Base-by-base conservation (phyloP, 2,888 invertebrate species). In the Habroteleia sp. region DNA sequence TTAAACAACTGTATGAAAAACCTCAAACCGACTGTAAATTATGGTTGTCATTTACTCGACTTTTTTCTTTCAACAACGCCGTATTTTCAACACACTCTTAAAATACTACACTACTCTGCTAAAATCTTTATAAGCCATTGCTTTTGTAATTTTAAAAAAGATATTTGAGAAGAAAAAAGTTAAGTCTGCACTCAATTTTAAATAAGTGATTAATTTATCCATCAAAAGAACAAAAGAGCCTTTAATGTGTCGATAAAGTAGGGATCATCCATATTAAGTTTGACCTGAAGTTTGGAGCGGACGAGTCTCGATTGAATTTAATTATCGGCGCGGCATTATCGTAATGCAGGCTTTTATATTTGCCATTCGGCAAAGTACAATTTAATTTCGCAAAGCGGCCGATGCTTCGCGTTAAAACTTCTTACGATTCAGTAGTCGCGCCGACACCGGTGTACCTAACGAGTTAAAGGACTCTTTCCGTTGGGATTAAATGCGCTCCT, bases 401-500 rank as follows among this genome's bases (percentile, higher is more conserved):
- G 65, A 74, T 54, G 73, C 77, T 39, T 81, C 77, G 76, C 76
- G 44, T 80, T 78, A 77, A 78, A 80, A 78, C 74, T 78, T 81
- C 77, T 79, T 81, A 63, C 77, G 69, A 77, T 66, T 76, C 62
- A 69, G 48, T 60, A 76, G 46, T 52, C 41, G 44, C 44, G 35
- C 58, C 35, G 48, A 48, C 71, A 48, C 52, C 37, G 46, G 54
- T 73, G 68, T 58, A 68, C 52, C 52, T 72, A 76, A 76, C 62
- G 62, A 76, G 56, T 62, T 66, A 54, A 60, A 69, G 39, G 42
- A 62, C 56, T 63, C 48, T 52, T 39, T 62, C 44, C 42, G 50
- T 14, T 17, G 68, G 68, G 56, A 63, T 72, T 71, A 71, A 74
- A 62, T 50, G 41, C 44, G 17, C 56, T 27, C 58, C 39, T 50